These are phyloP conservation scores for Pterostichus madidus DNA, from an alignment of 2,888 invertebrate genomes.

Conservation along the genomic window DNA sequence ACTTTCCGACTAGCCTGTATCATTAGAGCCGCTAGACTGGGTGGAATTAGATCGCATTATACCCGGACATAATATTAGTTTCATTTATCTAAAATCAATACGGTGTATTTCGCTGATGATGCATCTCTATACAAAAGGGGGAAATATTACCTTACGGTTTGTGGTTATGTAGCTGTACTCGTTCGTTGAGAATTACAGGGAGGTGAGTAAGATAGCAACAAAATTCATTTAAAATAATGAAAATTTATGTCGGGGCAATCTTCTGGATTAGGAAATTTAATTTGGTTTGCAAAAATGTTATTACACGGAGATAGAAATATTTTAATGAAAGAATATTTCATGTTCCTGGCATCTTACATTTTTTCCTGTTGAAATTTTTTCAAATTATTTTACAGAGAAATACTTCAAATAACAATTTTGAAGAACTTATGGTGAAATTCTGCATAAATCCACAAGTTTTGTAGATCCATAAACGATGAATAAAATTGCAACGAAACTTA, in stretches of 20 bases:
- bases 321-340: too few relatives aligned
- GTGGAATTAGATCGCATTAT: not conserved
- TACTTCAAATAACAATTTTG: too few relatives aligned
- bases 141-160: not conserved
- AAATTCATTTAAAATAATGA: constrained; percentile 1
- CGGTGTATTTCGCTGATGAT: not conserved
- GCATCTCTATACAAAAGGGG: not conserved
- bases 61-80: constrained; percentile 16
- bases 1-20: not conserved
- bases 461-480: too few relatives aligned
- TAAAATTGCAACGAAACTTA: too few relatives aligned
- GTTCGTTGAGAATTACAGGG: too few relatives aligned
- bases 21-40: not conserved
- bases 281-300: not conserved
- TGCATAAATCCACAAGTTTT: too few relatives aligned
- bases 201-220: not conserved
- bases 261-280: constrained; percentile 4
- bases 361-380: too few relatives aligned
- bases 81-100: constrained; percentile 29
- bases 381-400: too few relatives aligned
- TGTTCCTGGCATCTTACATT: too few relatives aligned
- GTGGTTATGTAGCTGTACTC: not conserved
- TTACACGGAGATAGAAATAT: too few relatives aligned
- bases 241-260: not conserved
- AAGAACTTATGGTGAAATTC: too few relatives aligned